phyloP scores from a whole-genome alignment of 2,888 invertebrate species.

The Eudasyphora cyanicolor region DNA sequence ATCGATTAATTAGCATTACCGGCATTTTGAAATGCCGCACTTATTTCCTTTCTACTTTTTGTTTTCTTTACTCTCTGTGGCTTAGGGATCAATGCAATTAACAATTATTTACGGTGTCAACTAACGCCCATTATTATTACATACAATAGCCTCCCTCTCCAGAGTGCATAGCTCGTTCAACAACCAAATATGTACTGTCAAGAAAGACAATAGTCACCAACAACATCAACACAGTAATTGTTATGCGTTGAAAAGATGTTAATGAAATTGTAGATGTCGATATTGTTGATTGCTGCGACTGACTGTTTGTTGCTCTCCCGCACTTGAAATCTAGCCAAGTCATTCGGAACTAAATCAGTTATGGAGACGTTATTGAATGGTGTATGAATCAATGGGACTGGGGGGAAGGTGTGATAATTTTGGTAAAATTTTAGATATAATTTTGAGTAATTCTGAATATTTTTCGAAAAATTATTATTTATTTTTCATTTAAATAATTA shows the following conservation, averaged over 20 bases:
- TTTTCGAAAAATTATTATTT: too few species aligned
- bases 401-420: neutral
- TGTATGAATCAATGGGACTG: neutral
- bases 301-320: neutral
- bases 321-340: slow-evolving; percentile 8
- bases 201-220: neutral
- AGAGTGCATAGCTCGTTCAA: neutral
- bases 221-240: neutral
- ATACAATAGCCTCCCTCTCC: neutral
- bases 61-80: neutral
- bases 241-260: slow-evolving; percentile 1
- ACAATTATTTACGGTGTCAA: slow-evolving; percentile 25
- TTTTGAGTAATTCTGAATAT: too few species aligned
- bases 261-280: neutral
- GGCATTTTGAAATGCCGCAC: neutral
- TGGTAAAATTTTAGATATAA: too few species aligned
- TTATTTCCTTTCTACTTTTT: neutral
- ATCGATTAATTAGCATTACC: slow-evolving; percentile 28
- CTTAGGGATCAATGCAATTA: slow-evolving; percentile 16
- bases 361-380: neutral
- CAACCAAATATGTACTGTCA: neutral
- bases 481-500: too few species aligned
- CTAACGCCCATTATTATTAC: slow-evolving; percentile 27
- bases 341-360: neutral
- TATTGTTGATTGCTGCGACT: neutral